phyloP scores from a whole-genome alignment of 1,140 invertebrate genomes.

The Lepidurus couesii region DNA sequence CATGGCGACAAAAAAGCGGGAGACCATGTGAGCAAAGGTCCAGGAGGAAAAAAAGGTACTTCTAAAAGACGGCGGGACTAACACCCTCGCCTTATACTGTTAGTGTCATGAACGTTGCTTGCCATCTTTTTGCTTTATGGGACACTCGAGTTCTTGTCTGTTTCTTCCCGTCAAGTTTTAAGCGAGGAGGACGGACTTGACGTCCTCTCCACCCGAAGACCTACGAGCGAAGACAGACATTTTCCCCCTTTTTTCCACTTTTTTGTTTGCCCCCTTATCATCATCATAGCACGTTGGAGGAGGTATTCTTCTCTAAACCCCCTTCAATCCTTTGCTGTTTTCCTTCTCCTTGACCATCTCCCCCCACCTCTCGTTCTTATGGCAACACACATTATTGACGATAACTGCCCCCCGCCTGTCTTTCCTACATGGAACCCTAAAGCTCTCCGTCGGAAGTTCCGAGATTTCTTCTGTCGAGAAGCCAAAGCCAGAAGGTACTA shows the following conservation, averaged over 20 bases:
- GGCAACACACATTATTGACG: neutral
- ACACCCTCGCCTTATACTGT: conserved; percentile 3
- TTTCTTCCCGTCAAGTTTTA: neutral
- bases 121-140: conserved; percentile 15
- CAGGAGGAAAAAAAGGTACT: neutral
- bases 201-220: conserved; percentile 12
- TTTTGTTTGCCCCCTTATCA: neutral
- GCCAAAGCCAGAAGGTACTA: neutral
- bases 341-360: neutral
- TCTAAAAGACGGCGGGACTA: neutral
- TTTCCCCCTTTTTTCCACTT: neutral
- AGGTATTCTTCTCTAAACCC: neutral
- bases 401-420: neutral
- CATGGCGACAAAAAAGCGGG: neutral
- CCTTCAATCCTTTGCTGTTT: neutral
- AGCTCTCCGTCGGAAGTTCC: neutral
- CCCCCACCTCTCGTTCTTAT: neutral
- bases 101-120: conserved; percentile 18
- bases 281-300: neutral
- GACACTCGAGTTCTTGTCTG: conserved; percentile 14
- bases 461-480: neutral
- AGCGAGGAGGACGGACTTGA: conserved; percentile 3
- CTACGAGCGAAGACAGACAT: neutral
- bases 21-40: neutral
- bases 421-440: neutral